Evolutionary conservation across 2,888 invertebrate genomes (phyloP), one percentile per base, ranked within the genome.

Genomic region (Gnatocerus cornutus): DNA sequence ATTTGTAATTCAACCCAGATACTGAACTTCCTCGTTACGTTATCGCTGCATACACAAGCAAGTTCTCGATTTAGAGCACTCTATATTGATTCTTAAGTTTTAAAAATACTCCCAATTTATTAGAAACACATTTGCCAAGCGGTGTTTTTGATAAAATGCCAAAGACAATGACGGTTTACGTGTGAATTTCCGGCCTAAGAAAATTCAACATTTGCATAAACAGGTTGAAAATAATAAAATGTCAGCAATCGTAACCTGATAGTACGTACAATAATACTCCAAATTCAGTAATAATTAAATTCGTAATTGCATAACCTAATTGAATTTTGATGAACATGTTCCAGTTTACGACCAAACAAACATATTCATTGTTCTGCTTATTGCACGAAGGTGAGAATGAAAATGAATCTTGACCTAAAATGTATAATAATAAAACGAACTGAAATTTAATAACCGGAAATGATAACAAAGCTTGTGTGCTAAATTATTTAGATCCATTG

Each of bases 271-370:
- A 59, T 50, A 63, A 63, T 53, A 50, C 37, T 48, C 50, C 50
- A 50, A 62, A 62, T 62, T 62, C 50, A 41, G 27, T 50, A 50
- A 62, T 62, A 62, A 62, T 62, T 62, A 50, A 62, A 62, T 62
- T 41, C 37, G 62, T 50, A 62, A 62, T 62, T 62, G 62, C 62
- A 41, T 50, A 62, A 62, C 62, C 48, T 62, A 62, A 62, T 62
- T 62, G 62, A 62, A 62, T 62, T 62, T 62, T 50, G 62, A 62
- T 50, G 62, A 62, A 62, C 50, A 48, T 50, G 62, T 62, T 62
- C 62, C 50, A 62, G 48, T 62, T 62, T 62, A 62, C 50, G 62
- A 50, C 12, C 39, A 39, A 61, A 62, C 39, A 62, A 62, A 62
- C 62, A 62, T 50, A 41, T 46, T 14, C 62, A 62, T 50, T 62